A percentile compares a stretch with the other conserved stretches of the same genome.
These are phyloP conservation scores for Periophthalmus modestus DNA, from an alignment of 2,113 vertebrate species.

Conservation along the genomic window DNA sequence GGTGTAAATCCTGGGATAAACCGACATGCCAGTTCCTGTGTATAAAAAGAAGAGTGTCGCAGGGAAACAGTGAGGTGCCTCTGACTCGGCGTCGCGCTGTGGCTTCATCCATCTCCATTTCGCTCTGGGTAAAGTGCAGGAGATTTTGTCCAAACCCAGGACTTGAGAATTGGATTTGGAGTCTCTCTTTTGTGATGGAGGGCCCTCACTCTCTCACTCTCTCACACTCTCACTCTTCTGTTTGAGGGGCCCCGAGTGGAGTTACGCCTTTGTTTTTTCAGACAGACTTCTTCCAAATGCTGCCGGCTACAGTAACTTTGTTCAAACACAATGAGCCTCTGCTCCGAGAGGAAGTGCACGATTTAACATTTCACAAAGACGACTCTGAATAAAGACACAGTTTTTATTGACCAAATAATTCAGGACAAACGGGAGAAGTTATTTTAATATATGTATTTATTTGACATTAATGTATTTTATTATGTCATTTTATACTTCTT, in stretches of 20 bases:
- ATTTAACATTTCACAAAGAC: neutral
- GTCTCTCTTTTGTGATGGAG: conserved; percentile 3
- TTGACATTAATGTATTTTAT: too few species aligned
- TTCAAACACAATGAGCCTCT: neutral
- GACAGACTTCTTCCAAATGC: conserved; percentile 3
- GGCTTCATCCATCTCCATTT: conserved; percentile 1
- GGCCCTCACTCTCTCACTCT: neutral
- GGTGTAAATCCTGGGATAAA: too few species aligned
- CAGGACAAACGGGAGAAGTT: too few species aligned
- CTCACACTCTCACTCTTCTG: neutral
- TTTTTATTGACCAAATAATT: neutral
- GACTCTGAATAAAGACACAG: neutral
- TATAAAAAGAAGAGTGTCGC: too few species aligned
- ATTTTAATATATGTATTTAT: too few species aligned
- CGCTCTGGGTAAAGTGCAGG: neutral
- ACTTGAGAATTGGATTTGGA: conserved; percentile 9
- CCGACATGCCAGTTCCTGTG: too few species aligned
- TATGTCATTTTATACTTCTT: too few species aligned
- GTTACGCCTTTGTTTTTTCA: conserved; percentile 4
- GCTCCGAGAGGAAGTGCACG: neutral
- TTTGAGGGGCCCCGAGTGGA: conserved; percentile 6
- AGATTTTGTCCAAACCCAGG: conserved; percentile 1
- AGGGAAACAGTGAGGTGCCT: neutral
- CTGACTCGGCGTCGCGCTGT: neutral
- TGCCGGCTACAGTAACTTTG: conserved; percentile 7